Evolutionary conservation across 2,888 invertebrate species (phyloP), one percentile per base, ranked within the genome.

Genomic region (Pristionchus arcanus): DNA sequence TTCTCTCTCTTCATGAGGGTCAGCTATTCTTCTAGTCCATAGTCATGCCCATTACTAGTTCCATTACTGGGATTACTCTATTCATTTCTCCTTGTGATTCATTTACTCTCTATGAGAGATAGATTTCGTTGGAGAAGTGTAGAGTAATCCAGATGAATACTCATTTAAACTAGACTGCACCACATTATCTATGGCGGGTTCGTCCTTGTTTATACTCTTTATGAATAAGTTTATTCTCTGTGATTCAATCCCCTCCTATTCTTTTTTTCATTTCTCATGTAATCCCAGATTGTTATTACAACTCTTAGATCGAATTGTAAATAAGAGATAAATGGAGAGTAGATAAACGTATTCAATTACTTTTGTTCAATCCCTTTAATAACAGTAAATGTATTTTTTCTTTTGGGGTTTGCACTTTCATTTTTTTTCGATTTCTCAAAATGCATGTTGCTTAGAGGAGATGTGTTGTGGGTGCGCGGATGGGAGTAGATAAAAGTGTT

Each of bases 271-370:
- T 84, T 63, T 84, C 84, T 59, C 31, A 16, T 83, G 11, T 21
- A 83, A 25, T 55, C 83, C 53, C 53, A 83, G 83, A 83, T 83
- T 83, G 81, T 81, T 81, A 81, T 55, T 55, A 37, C 31, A 28
- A 77, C 15, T 59, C 37, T 28, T 85, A 85, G 84, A 59, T 59
- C 31, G 59, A 85, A 85, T 85, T 85, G 84, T 85, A 85, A 85
- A 85, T 85, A 85, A 85, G 59, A 59, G 55, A 59, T 34, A 85
- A 28, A 55, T 85, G 31, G 34, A 85, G n/a, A 83, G 83, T 53
- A 74, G 37, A 74, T 74, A 74, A 74, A 42, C 21, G 16, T 34
- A 74, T 74, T 74, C 74, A 68, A 68, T 21, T 63, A 11, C 34
- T 68, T 4, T 68, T 15, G 11, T 59, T 59, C 21, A 59, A 21